Conservation (phyloP, 2,888 invertebrate genomes). For the Machimus atricapillus region DNA sequence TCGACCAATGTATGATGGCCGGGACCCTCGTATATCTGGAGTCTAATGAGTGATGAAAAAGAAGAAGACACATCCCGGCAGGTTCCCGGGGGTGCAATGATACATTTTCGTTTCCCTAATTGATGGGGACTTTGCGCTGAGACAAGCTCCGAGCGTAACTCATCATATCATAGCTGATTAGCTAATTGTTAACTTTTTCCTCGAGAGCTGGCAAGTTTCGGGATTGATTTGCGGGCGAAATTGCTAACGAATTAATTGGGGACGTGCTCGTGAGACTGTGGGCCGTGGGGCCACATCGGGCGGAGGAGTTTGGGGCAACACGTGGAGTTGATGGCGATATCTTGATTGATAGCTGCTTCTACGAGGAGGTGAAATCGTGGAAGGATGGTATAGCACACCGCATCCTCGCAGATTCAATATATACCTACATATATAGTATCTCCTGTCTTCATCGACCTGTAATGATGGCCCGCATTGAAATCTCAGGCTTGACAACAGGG, state of each 20-base stretch:
- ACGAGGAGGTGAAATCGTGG: too few relatives aligned
- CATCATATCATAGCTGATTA: constrained; percentile 31
- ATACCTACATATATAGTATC: too few relatives aligned
- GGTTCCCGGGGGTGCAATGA: neutral
- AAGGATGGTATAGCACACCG: too few relatives aligned
- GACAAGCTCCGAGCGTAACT: constrained; percentile 21
- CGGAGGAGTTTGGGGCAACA: neutral
- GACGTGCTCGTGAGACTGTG: neutral
- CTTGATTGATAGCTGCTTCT: neutral
- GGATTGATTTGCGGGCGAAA: neutral
- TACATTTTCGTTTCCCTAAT: constrained; percentile 32
- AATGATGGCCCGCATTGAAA: too few relatives aligned
- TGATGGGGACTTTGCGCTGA: constrained; percentile 31
- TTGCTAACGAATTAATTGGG: neutral
- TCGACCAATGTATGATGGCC: neutral
- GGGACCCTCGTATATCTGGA: neutral
- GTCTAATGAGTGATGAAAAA: constrained; percentile 1
- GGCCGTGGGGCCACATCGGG: neutral
- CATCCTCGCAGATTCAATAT: too few relatives aligned
- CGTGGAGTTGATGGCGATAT: neutral
- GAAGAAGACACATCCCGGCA: neutral
- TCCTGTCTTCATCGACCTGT: too few relatives aligned
- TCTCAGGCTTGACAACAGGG: too few relatives aligned
- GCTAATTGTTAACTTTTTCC: constrained; percentile 30
- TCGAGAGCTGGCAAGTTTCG: neutral